phyloP scores from a whole-genome alignment of 2,888 invertebrate genomes.

The Acronicta aceris region DNA sequence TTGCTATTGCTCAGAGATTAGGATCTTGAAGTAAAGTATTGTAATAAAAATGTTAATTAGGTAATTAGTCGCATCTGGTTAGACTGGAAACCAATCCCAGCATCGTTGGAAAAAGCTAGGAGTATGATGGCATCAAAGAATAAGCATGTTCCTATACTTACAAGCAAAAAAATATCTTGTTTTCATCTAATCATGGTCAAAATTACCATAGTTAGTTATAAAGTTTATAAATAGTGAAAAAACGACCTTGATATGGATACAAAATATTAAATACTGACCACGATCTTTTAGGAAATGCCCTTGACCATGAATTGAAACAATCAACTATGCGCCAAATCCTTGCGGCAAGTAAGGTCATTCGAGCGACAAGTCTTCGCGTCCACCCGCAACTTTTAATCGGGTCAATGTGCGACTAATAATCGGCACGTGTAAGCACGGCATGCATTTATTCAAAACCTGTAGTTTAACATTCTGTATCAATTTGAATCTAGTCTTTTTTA shows the following conservation, averaged over 20 bases:
- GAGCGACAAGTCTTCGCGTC: conserved; percentile 13
- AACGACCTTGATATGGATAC: not conserved
- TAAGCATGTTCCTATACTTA: too few relatives aligned
- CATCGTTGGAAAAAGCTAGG: too few relatives aligned
- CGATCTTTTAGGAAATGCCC: not conserved
- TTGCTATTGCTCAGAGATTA: too few relatives aligned
- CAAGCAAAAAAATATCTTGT: too few relatives aligned
- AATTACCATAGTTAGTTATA: too few relatives aligned
- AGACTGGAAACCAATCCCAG: too few relatives aligned
- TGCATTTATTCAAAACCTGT: conserved; percentile 33
- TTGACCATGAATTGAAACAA: conserved; percentile 8
- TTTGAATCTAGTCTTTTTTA: conserved; percentile 15
- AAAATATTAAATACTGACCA: not conserved
- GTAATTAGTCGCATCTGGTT: too few relatives aligned
- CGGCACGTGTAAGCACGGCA: conserved; percentile 38
- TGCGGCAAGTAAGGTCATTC: conserved; percentile 21
- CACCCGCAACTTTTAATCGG: conserved; percentile 4
- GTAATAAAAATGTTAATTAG: too few relatives aligned
- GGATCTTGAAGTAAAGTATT: too few relatives aligned
- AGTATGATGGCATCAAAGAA: too few relatives aligned
- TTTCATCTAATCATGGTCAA: too few relatives aligned
- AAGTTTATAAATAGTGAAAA: too few relatives aligned
- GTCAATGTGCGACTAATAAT: conserved; percentile 28
- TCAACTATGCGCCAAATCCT: not conserved
- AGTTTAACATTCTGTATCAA: conserved; percentile 8